Conservation (phyloP, 1,140 invertebrate genomes). For the Meloidogyne chitwoodi region DNA sequence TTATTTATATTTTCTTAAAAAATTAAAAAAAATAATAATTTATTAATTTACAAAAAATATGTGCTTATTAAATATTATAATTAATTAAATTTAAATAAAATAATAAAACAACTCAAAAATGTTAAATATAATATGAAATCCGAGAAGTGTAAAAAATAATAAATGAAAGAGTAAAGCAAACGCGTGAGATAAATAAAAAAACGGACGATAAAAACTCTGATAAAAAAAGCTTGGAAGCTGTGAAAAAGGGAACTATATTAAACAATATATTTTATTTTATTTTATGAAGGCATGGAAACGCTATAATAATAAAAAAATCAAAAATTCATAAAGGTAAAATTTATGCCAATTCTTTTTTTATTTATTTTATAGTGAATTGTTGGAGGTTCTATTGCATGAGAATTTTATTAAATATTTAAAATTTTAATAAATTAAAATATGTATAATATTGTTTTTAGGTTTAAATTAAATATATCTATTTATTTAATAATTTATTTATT, state of each 20-base stretch:
- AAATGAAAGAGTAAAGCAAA: not conserved
- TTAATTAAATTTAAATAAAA: no score
- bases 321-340: not conserved
- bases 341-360: not conserved
- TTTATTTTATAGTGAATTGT: no score
- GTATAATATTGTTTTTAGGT: no score
- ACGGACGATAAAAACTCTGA: not conserved
- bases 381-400: not conserved
- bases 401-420: not conserved
- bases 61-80: no score
- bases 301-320: not conserved
- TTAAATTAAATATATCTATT: no score
- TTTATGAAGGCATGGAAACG: not conserved
- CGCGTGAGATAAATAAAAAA: no score
- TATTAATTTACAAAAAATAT: no score
- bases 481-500: no score
- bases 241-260: no score
- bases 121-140: not conserved
- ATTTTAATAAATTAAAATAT: no score
- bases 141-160: not conserved
- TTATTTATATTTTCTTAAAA: no score
- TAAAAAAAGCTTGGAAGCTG: not conserved
- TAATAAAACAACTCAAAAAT: not conserved
- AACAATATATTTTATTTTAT: not conserved
- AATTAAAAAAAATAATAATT: no score